Evolutionary conservation across 2,797 vertebrate genomes (phyloP).

Genomic region (Psittacula derbiana): DNA sequence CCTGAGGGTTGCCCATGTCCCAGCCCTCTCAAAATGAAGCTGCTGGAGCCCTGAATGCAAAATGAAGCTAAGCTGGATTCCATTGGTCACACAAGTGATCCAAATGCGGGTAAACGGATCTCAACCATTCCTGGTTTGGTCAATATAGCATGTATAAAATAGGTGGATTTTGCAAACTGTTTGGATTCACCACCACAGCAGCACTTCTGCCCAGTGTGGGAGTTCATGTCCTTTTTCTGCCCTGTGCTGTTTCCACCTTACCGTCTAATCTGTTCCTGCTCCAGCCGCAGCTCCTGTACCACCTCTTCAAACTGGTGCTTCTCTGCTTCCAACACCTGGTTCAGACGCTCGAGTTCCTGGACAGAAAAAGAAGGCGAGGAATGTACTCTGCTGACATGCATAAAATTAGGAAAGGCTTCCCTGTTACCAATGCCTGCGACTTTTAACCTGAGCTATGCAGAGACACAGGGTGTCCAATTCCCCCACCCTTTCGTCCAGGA

Average conservation of each 20-base stretch:
- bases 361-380: not conserved
- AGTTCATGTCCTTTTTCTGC: not conserved
- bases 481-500: not conserved
- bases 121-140: fast-evolving
- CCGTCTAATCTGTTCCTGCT: conserved; percentile 94
- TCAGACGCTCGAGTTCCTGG: conserved; percentile 92
- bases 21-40: not conserved
- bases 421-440: not conserved
- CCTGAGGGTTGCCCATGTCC: not conserved
- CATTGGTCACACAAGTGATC: not conserved
- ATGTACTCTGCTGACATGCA: not conserved
- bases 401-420: not conserved
- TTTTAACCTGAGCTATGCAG: not conserved
- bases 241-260: not conserved
- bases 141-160: not conserved
- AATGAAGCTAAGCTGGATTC: not conserved
- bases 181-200: not conserved
- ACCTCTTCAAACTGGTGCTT: conserved; percentile 95
- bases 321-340: conserved; percentile 92
- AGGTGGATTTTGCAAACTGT: not conserved
- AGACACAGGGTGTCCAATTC: not conserved
- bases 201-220: fast-evolving
- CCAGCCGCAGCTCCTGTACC: conserved; percentile 87
- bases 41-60: not conserved
- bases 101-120: not conserved